These are phyloP conservation scores for Podarcis siculus DNA, from an alignment of 2,797 vertebrate genomes.

Conservation along the genomic window DNA sequence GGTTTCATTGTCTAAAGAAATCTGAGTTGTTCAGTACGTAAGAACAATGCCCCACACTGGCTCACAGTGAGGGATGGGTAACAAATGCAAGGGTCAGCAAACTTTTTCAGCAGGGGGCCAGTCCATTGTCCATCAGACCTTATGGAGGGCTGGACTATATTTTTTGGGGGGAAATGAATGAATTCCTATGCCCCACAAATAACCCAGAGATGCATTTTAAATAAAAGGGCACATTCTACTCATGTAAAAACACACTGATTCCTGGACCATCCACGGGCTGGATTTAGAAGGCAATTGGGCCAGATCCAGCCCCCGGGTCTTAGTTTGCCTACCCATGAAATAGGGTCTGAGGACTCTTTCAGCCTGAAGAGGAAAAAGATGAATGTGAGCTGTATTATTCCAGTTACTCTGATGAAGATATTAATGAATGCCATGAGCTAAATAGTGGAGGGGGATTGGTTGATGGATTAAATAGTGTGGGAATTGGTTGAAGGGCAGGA, in stretches of 20 bases:
- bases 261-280: rapidly evolving
- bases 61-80: neutral
- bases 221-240: too few species aligned
- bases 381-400: neutral
- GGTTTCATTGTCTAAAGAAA: neutral
- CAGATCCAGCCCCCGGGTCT: too few species aligned
- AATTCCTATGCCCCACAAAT: too few species aligned
- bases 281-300: too few species aligned
- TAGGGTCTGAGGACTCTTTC: neutral
- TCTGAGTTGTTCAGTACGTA: neutral
- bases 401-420: neutral
- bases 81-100: neutral
- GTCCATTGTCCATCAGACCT: too few species aligned
- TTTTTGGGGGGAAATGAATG: too few species aligned
- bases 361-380: neutral
- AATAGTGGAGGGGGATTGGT: neutral
- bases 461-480: neutral
- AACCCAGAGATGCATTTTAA: too few species aligned
- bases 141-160: too few species aligned
- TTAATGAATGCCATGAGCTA: neutral
- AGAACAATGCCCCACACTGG: neutral
- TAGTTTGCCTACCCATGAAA: too few species aligned
- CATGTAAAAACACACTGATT: too few species aligned
- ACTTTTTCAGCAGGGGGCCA: too few species aligned
- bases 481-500: neutral